Base-by-base conservation (phyloP, 2,888 invertebrate genomes). In the Eupithecia subfuscata region DNA sequence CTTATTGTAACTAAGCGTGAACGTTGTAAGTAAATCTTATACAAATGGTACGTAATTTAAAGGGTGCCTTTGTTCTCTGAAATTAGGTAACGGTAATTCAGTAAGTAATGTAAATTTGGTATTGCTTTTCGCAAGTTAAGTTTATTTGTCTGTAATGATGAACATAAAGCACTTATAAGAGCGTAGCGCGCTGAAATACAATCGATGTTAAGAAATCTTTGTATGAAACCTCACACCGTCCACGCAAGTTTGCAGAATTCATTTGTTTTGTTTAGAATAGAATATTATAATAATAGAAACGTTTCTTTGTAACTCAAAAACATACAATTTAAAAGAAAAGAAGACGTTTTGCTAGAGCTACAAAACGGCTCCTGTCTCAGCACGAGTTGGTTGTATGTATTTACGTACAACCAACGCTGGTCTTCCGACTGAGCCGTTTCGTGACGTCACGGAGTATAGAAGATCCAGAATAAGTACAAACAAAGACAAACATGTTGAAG, bases 1-100 rank as follows among this genome's bases (percentile, higher is more conserved):
- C 56, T 74, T 74, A 65, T 70, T 71, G 22, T 65, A 48, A 45
- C 11, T 45, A 45, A 71, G n/a, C 48, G 64, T 65, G 60, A 72
- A 64, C 48, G 67, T 48, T 68, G 30, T 60, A 9, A 67, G 34
- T 71, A 69, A 69, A 69, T 69, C 67, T 76, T 40, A 69, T 40
- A 56, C 48, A 74, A 74, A 60, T 75, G 72, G 67, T 43, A 68
- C 69, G 37, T 67, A 40, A 75, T 73, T 69, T 37, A 45, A 16
- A 60, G 45, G 30, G 22, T 18, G 37, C 67, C 67, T 37, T 43
- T 67, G 67, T 43, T 67, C 43, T 25, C 67, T 11, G 9, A 65
- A 65, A 65, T 43, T 67, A 43, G 22, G 40, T 67, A 43, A 43
- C 2, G 37, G 67, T 43, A 43, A 43, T 43, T 68, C 22, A 43